These are phyloP conservation scores for Callyntrura sp. DNA, from an alignment of 2,888 invertebrate species.

Conservation along the genomic window DNA sequence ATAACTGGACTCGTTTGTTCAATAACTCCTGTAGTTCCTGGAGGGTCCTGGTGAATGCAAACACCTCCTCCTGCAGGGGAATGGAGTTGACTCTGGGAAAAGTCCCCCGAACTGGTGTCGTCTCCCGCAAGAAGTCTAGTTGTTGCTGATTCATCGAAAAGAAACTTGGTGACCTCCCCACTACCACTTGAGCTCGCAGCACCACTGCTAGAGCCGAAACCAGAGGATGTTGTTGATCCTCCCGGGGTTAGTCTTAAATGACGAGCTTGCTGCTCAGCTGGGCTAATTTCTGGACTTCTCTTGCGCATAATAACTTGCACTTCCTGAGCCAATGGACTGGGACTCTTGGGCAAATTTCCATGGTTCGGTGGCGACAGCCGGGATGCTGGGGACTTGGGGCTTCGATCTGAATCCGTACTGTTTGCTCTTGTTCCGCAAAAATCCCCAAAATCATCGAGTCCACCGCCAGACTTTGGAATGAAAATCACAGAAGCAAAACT, in stretches of 20 bases:
- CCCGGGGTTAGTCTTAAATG: slow-evolving; percentile 46
- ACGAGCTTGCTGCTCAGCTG: slow-evolving; percentile 67
- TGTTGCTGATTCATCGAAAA: slow-evolving; percentile 82
- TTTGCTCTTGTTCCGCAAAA: slow-evolving; percentile 83
- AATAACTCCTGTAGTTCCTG: background rate
- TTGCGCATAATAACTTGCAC: slow-evolving; percentile 66
- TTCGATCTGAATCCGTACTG: slow-evolving; percentile 84
- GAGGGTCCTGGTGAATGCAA: background rate
- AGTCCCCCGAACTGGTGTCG: slow-evolving; percentile 11
- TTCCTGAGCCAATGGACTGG: slow-evolving; percentile 83
- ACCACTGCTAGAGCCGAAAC: slow-evolving; percentile 5
- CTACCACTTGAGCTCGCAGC: slow-evolving; percentile 28
- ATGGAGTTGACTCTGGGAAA: background rate
- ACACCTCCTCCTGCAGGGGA: background rate
- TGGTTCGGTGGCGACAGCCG: slow-evolving; percentile 84
- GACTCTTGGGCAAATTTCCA: slow-evolving; percentile 81
- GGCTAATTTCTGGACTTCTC: slow-evolving; percentile 81
- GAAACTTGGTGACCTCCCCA: slow-evolving; percentile 80
- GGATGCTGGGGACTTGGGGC: slow-evolving; percentile 84
- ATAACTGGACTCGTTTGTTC: slow-evolving; percentile 9
- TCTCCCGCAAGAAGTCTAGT: slow-evolving; percentile 52
- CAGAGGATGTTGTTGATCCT: slow-evolving; percentile 50
- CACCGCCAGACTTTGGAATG: slow-evolving; percentile 91
- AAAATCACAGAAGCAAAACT: slow-evolving; percentile 97
- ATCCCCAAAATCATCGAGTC: slow-evolving; percentile 72